Base-by-base conservation (phyloP, 1,140 invertebrate species). In the Chlorops oryzae region DNA sequence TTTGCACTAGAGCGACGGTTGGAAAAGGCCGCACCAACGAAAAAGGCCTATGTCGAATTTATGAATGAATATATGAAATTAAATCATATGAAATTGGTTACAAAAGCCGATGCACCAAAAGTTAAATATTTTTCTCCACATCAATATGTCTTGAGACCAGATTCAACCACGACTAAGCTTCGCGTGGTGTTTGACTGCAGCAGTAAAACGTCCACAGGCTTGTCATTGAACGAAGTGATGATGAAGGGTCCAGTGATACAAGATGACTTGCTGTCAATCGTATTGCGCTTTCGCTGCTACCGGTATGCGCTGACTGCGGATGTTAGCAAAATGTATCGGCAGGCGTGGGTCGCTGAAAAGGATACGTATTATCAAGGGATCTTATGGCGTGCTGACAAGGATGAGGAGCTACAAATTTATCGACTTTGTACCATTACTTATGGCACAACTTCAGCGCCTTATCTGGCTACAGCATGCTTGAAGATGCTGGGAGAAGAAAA, bases 221-320 rank as follows among this genome's bases (percentile, higher is more conserved):
- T 52, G 9, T 59, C 57, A 9, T 43, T 65, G 21, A 63, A 56
- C 38, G 50, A 52, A 13, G n/a, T 44, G 2, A 21, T 52, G 25
- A 50, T 50, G 47, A 35, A 41, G 23, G 54, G 46, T 7, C 54
- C 46, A 17, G 52, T 20, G 18, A 21, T 56, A 24, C 54, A 56
- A 45, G 46, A 45, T 22, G 46, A 52, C 10, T 22, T 56, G 68
- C 59, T 51, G 53, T 10, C 57, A 67, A 50, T 58, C 63, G 24
- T 73, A 68, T 47, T 48, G 58, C 40, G 74, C 73, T 44, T 42
- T 74, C 18, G 74, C 63, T 67, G 51, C 62, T 15, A 57, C 58
- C 5, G 52, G 57, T 41, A 42, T 56, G 50, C 46, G 13, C 43
- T 59, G 7, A 57, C 57, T 22, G 59, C 56, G 0, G 68, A 71